Base-by-base conservation (phyloP, 2,797 vertebrate species). In the Aselliscus stoliczkanus region DNA sequence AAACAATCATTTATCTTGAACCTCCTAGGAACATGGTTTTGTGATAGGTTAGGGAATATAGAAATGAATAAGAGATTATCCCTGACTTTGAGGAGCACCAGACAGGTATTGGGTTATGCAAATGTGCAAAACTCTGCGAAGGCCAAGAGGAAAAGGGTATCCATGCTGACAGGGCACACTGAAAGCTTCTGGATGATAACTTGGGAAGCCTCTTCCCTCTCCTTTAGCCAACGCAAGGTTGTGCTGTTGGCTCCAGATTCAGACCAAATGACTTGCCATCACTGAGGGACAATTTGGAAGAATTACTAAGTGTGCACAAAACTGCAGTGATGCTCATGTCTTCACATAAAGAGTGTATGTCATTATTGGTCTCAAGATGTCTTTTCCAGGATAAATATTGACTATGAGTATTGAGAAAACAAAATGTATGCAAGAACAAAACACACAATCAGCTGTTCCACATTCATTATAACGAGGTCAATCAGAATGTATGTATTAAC, bases 321-420 rank as follows among this genome's bases (percentile, higher is more conserved):
- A 81, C 42, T 67, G 23, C 75, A 91, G 39, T 18, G 47, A 67
- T 69, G 47, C 13, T n/a, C 15, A 6, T 75, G 37, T 50, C 54
- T 92, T 93, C 56, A 62, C 29, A 13, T n/a, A 39, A 47, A 73
- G 18, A 42, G 8, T 67, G 4, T 69, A 25, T 81, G 20, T 94
- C 62, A 77, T 82, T 94, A 79, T 52, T 85, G n/a, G 18, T 52
- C 27, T 29, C 54, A 67, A 37, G 54, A 64, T 62, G 13, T 87
- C 84, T 93, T 97, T 93, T 91, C 70, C 27, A 92, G 34, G 60
- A 50, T 93, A 93, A 81, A 64, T 93, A 67, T 65, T 89, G 34
- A 82, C 81, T 92, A 29, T 90, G 21, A 87, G 58, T 69, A 69
- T 21, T 73, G n/a, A 92, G 27, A 58, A 92, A 96, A 82, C 2